Conservation (phyloP, 2,797 vertebrate genomes). For the Chaenodraco wilsoni region DNA sequence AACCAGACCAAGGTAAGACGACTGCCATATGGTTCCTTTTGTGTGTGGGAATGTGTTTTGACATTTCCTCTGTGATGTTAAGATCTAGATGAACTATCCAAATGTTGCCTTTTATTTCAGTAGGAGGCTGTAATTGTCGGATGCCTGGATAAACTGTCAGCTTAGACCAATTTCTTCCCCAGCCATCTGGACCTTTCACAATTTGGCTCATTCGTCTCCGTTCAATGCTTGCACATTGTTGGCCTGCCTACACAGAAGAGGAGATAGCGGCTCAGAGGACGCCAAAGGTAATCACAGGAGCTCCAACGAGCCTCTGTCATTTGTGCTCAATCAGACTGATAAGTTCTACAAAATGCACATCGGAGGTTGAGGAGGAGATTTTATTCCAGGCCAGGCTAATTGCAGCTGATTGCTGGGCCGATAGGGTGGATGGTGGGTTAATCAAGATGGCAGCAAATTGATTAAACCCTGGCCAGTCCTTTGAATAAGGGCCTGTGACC, state of each 20-base stretch:
- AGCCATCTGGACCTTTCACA: constrained; percentile 76
- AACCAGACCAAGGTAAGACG: constrained; percentile 47
- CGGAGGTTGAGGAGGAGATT: constrained; percentile 48
- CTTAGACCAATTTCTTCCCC: constrained; percentile 75
- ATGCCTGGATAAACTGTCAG: constrained; percentile 81
- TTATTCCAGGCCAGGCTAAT: constrained; percentile 59
- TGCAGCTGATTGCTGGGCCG: constrained; percentile 65
- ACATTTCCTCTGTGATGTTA: constrained; percentile 66
- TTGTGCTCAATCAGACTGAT: constrained; percentile 61
- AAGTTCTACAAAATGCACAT: constrained; percentile 55
- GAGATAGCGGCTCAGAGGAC: constrained; percentile 80
- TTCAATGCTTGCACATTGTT: constrained; percentile 80
- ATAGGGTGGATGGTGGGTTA: constrained; percentile 54
- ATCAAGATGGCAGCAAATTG: constrained; percentile 68
- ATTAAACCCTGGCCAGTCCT: constrained; percentile 40
- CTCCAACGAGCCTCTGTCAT: constrained; percentile 56
- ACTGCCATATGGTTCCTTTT: constrained; percentile 56
- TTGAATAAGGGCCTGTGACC: constrained; percentile 40
- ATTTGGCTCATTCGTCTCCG: constrained; percentile 80
- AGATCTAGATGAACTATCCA: constrained; percentile 70
- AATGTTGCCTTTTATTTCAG: constrained; percentile 74
- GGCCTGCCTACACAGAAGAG: constrained; percentile 80
- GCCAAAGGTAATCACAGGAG: constrained; percentile 80
- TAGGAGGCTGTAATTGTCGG: constrained; percentile 73
- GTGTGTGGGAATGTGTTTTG: constrained; percentile 62